These are phyloP conservation scores for Spea hammondii DNA, from an alignment of 2,797 vertebrate genomes.

Conservation along the genomic window DNA sequence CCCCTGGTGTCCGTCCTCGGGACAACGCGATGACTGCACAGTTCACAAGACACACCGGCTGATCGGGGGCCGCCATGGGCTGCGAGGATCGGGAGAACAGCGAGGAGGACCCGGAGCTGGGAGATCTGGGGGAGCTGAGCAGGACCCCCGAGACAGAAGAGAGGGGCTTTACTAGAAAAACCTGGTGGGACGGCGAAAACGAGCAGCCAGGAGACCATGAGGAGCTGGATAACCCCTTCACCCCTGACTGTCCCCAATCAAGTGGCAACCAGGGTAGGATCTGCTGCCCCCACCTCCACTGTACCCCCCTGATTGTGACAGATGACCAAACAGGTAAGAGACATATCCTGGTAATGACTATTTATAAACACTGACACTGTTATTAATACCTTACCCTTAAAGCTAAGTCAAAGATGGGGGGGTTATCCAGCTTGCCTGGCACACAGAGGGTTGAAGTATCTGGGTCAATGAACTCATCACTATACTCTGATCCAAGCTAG, in stretches of 20 bases:
- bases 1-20: conserved; percentile 10
- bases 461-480: too few relatives aligned
- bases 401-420: too few relatives aligned
- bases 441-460: too few relatives aligned
- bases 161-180: background rate
- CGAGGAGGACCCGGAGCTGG: conserved; percentile 21
- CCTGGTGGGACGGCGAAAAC: conserved; percentile 4
- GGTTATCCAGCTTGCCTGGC: too few relatives aligned
- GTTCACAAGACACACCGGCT: background rate
- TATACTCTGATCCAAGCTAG: too few relatives aligned
- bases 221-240: conserved; percentile 5
- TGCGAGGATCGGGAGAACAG: conserved; percentile 32
- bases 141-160: background rate
- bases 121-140: background rate
- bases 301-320: conserved; percentile 24
- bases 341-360: too few relatives aligned
- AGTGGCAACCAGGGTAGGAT: background rate
- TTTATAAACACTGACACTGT: too few relatives aligned
- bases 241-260: conserved; percentile 5
- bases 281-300: conserved; percentile 9
- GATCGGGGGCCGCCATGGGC: conserved; percentile 28
- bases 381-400: too few relatives aligned
- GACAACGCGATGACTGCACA: background rate
- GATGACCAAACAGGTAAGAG: conserved; percentile 39
- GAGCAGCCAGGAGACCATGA: background rate